A percentile compares a stretch with the other conserved stretches of the same genome.
Evolutionary conservation across 2,888 invertebrate genomes (phyloP).

Genomic region (Chalcis sispes): DNA sequence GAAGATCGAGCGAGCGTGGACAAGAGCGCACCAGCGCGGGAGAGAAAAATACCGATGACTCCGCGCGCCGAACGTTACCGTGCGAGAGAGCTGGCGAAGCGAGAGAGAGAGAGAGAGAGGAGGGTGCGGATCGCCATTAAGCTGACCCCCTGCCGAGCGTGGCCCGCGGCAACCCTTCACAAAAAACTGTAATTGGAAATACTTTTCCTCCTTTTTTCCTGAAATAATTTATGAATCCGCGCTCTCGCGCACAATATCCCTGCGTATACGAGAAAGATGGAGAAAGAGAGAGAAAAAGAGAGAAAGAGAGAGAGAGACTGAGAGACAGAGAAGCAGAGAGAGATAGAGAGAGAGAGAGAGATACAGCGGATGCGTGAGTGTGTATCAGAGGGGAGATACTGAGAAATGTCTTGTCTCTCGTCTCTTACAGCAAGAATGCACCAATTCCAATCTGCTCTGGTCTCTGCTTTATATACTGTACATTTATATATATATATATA

Average conservation of each 20-base stretch:
- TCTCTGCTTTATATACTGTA: not conserved
- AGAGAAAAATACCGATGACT: slow-evolving; percentile 54
- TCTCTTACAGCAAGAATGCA: not conserved
- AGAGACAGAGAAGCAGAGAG: not conserved
- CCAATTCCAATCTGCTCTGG: not conserved
- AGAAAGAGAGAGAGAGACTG: not conserved
- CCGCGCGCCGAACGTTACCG: not conserved
- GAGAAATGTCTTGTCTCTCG: slow-evolving; percentile 32
- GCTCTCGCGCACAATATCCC: slow-evolving; percentile 22
- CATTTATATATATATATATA: too few relatives aligned
- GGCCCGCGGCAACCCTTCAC: slow-evolving; percentile 76
- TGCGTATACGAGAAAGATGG: not conserved
- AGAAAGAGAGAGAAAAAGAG: not conserved
- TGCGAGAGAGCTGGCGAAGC: slow-evolving; percentile 6
- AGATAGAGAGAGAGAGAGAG: not conserved
- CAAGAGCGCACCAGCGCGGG: too few relatives aligned
- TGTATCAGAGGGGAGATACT: slow-evolving; percentile 32
- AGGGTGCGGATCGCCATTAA: slow-evolving; percentile 73
- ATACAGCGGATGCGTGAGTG: not conserved
- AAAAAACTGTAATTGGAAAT: slow-evolving; percentile 77
- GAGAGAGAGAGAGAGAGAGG: slow-evolving; percentile 1
- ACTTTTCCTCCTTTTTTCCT: slow-evolving; percentile 76
- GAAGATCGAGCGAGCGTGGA: slow-evolving; percentile 26
- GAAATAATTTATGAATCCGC: slow-evolving; percentile 75
- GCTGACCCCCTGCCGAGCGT: slow-evolving; percentile 75